A percentile compares a stretch with the other conserved stretches of the same genome.
These are phyloP conservation scores for Nemotelus nigrinus DNA, from an alignment of 2,888 invertebrate species.

Conservation along the genomic window DNA sequence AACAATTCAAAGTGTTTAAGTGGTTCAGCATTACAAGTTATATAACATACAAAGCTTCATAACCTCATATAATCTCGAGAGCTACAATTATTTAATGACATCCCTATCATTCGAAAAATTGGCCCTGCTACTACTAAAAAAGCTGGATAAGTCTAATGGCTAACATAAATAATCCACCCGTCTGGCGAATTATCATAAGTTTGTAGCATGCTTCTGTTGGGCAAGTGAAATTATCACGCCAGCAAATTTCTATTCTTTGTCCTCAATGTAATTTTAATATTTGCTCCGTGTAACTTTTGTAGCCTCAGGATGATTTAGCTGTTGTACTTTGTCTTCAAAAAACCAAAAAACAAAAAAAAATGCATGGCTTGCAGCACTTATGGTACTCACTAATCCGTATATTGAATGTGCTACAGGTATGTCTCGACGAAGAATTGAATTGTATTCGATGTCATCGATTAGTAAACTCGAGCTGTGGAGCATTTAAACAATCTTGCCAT, in stretches of 20 bases:
- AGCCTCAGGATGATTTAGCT: constrained; percentile 85
- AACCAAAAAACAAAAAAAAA: constrained; percentile 86
- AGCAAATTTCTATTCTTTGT: constrained; percentile 98
- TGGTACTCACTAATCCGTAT: constrained; percentile 75
- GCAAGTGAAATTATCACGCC: constrained; percentile 94
- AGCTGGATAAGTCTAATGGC: constrained; percentile 92
- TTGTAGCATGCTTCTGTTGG: constrained; percentile 95
- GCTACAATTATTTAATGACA: too few species aligned
- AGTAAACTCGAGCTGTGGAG: too few species aligned
- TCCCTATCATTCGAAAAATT: constrained; percentile 75
- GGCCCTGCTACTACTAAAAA: constrained; percentile 87
- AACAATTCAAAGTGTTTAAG: too few species aligned
- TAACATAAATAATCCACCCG: constrained; percentile 95
- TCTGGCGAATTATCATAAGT: constrained; percentile 93
- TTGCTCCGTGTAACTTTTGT: constrained; percentile 88
- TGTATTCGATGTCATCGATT: constrained; percentile 88
- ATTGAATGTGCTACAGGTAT: constrained; percentile 98
- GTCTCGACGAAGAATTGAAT: constrained; percentile 89
- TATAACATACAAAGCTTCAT: too few species aligned
- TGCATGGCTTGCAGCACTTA: constrained; percentile 84
- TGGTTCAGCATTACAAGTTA: too few species aligned
- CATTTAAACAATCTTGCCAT: too few species aligned
- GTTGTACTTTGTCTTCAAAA: constrained; percentile 75
- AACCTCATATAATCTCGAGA: too few species aligned
- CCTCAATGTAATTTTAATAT: constrained; percentile 93